Conservation (phyloP, 2,113 vertebrate species). For the Corythoichthys haematopterus region DNA sequence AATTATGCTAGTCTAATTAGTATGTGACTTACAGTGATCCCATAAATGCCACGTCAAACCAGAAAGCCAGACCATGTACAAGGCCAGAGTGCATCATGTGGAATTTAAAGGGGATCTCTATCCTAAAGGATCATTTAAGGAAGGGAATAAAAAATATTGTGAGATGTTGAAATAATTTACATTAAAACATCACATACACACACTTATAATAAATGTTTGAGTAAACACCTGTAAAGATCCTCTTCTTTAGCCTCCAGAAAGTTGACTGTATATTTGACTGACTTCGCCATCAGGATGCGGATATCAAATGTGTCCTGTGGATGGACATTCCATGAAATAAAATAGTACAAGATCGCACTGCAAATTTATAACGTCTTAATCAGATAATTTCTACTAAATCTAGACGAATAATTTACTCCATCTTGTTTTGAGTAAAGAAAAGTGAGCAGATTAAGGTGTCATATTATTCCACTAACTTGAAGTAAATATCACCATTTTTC, state of each 20-base stretch:
- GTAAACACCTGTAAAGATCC: conserved; percentile 85
- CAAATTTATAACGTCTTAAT: too few species aligned
- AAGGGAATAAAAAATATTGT: not conserved
- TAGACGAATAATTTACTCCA: too few species aligned
- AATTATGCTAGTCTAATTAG: not conserved
- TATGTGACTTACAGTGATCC: conserved; percentile 82
- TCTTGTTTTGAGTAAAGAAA: too few species aligned
- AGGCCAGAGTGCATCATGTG: conserved; percentile 93
- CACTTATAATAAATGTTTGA: not conserved
- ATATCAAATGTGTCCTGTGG: conserved; percentile 91
- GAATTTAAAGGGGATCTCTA: conserved; percentile 97
- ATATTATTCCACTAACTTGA: too few species aligned
- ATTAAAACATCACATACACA: not conserved
- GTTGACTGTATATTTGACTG: conserved; percentile 93
- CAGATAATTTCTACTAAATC: too few species aligned
- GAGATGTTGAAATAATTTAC: not conserved
- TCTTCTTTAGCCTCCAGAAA: conserved; percentile 95
- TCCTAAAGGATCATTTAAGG: conserved; percentile 62
- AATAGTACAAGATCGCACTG: not conserved
- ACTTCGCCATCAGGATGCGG: conserved; percentile 93
- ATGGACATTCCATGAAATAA: not conserved
- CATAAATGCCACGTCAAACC: conserved; percentile 93
- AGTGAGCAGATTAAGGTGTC: too few species aligned
- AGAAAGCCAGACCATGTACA: conserved; percentile 91
- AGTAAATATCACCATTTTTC: too few species aligned